Evolutionary conservation across 2,888 invertebrate genomes (phyloP).

Genomic region (Meiosimyza decipiens): DNA sequence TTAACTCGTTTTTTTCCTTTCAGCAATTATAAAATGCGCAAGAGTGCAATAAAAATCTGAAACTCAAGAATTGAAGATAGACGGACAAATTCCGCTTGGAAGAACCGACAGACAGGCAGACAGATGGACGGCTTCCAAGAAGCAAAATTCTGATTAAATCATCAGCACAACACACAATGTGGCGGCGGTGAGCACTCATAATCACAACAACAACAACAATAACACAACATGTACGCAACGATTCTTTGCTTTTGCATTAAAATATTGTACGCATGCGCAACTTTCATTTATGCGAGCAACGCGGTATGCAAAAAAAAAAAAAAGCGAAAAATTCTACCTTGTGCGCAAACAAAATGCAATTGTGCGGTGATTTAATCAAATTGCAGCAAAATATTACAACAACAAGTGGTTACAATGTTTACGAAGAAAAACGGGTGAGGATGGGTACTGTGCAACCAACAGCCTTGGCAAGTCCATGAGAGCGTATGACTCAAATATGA

Average conservation of each 20-base stretch:
- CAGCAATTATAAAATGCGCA: slow-evolving; percentile 11
- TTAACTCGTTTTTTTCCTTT: slow-evolving; percentile 24
- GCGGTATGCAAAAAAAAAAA: slow-evolving; percentile 1
- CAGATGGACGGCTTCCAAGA: slow-evolving; percentile 36
- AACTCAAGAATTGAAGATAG: background rate
- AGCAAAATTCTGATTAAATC: slow-evolving; percentile 45
- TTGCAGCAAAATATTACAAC: slow-evolving; percentile 22
- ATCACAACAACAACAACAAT: slow-evolving; percentile 23
- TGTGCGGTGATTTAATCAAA: slow-evolving; percentile 27
- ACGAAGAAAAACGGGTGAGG: background rate
- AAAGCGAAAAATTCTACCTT: background rate
- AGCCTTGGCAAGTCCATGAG: too few species aligned
- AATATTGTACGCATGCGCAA: slow-evolving; percentile 9
- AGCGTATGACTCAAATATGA: too few species aligned
- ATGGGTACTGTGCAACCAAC: too few species aligned
- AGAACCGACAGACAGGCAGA: slow-evolving; percentile 17
- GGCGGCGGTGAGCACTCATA: slow-evolving; percentile 25
- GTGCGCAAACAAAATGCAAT: slow-evolving; percentile 15
- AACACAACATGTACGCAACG: background rate
- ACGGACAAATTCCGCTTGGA: background rate
- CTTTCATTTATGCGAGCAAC: slow-evolving; percentile 8
- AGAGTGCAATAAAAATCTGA: slow-evolving; percentile 16
- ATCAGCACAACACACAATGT: slow-evolving; percentile 14
- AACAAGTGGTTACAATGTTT: background rate
- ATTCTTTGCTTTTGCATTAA: background rate